Base-by-base conservation (phyloP, 1,140 invertebrate species). In the Harlomillsia oculata region DNA sequence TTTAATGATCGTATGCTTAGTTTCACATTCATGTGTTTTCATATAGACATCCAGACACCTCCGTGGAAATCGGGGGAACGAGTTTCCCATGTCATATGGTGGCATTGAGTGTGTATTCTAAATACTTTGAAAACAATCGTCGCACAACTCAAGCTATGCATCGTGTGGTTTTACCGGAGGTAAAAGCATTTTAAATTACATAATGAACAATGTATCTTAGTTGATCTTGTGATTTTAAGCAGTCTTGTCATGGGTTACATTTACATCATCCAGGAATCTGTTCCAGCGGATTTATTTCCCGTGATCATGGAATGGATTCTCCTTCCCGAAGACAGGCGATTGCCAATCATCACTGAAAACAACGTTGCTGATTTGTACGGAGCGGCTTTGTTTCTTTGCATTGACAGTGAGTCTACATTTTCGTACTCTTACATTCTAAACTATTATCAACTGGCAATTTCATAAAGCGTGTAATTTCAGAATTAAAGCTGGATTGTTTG, bases 241-340 rank as follows among this genome's bases (percentile, higher is more conserved):
- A 26, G n/a, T n/a, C 9, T 44, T 44, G 23, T 26, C 9, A 21
- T 25, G 21, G 25, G 4, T 30, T 25, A 20, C 8, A 36, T 23
- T 9, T 34, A 20, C 26, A 23, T 16, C 4, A 46, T 46, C 13
- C 21, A 57, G 49, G 29, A 37, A 23, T 25, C 43, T 29, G 49
- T 58, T 0, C 14, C 40, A 6, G 13, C 48, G 4, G n/a, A 40
- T 13, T 36, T 32, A 34, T 59, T 59, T 49, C 50, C 57, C 2
- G 26, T 14, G 1, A 14, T 59, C 6, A 53, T 59, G 43, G 44
- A 59, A 23, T 59, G 57, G 57, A 53, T 59, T 36, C 2, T 53
- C 4, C 16, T 48, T 11, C 30, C 16, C 6, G 25, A 48, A 40
- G 36, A 53, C 23, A 34, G 23, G 3, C 28, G 51, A 25, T 11